These are phyloP conservation scores for Laspeyria flexula DNA, from an alignment of 2,888 invertebrate genomes.

Conservation along the genomic window DNA sequence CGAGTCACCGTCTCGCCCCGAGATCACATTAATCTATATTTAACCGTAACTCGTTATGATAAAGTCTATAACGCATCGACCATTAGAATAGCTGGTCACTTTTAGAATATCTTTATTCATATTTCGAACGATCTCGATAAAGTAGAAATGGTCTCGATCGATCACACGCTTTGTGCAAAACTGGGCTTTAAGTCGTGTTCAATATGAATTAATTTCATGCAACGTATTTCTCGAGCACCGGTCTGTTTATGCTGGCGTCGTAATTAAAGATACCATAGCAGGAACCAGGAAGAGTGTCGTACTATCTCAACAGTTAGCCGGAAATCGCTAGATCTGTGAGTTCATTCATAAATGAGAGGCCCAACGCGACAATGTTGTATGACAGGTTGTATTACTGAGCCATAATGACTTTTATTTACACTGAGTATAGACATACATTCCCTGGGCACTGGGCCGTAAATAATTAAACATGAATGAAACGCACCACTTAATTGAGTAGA, in stretches of 20 bases:
- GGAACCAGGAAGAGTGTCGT: slow-evolving; percentile 86
- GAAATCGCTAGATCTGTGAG: slow-evolving; percentile 84
- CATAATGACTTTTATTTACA: slow-evolving; percentile 66
- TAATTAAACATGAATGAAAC: slow-evolving; percentile 83
- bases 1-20: slow-evolving; percentile 59
- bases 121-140: slow-evolving; percentile 82
- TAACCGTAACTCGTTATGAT: slow-evolving; percentile 55
- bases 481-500: slow-evolving; percentile 80
- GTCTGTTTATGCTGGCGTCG: slow-evolving; percentile 74
- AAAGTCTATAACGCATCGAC: slow-evolving; percentile 61
- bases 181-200: slow-evolving; percentile 56
- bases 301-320: slow-evolving; percentile 86
- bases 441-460: slow-evolving; percentile 53
- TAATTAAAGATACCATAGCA: slow-evolving; percentile 85
- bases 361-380: slow-evolving; percentile 77
- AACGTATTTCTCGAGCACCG: slow-evolving; percentile 43
- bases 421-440: slow-evolving; percentile 57
- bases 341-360: slow-evolving; percentile 84
- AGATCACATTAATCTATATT: slow-evolving; percentile 53
- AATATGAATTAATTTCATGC: slow-evolving; percentile 53
- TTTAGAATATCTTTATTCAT: slow-evolving; percentile 84
- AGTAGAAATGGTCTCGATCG: slow-evolving; percentile 73
- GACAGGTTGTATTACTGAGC: slow-evolving; percentile 64
- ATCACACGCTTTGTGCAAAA: slow-evolving; percentile 49
- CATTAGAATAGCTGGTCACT: slow-evolving; percentile 62